Percentiles rank a stretch among this genome's conserved stretches.
Conservation (phyloP, 2,888 invertebrate species). For the Dione vanillae region DNA sequence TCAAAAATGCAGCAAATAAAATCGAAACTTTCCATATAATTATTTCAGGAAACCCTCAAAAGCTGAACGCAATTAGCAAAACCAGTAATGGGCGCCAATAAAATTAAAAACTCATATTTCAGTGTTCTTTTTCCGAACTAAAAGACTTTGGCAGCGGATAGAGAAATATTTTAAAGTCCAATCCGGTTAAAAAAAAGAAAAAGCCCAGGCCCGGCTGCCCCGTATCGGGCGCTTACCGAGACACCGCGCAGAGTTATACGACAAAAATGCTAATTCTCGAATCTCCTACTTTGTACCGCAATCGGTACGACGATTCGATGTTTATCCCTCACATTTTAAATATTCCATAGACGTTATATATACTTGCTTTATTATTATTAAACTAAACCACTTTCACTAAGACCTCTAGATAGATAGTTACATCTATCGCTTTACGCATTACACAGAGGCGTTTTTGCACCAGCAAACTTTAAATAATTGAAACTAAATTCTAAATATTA, state of each 20-base stretch:
- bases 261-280: slow-evolving; percentile 84
- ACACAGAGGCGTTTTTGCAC: too few species aligned
- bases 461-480: too few species aligned
- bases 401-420: background rate
- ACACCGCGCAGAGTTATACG: slow-evolving; percentile 82
- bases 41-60: slow-evolving; percentile 20
- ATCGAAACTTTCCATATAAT: slow-evolving; percentile 12
- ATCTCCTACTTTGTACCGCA: slow-evolving; percentile 77
- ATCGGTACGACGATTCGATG: slow-evolving; percentile 71
- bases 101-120: slow-evolving; percentile 49
- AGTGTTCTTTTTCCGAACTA: slow-evolving; percentile 45
- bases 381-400: background rate
- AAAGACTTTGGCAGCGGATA: slow-evolving; percentile 61
- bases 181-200: slow-evolving; percentile 71
- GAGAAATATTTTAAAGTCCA: slow-evolving; percentile 75
- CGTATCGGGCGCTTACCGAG: slow-evolving; percentile 79
- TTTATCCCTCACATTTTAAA: slow-evolving; percentile 54
- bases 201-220: slow-evolving; percentile 67
- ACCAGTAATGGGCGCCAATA: slow-evolving; percentile 42
- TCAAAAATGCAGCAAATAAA: background rate
- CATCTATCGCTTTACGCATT: too few species aligned
- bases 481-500: too few species aligned
- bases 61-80: slow-evolving; percentile 38
- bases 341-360: slow-evolving; percentile 29
- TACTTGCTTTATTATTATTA: background rate